Conservation (phyloP, 2,888 invertebrate genomes). For the Microctonus hyperodae region DNA sequence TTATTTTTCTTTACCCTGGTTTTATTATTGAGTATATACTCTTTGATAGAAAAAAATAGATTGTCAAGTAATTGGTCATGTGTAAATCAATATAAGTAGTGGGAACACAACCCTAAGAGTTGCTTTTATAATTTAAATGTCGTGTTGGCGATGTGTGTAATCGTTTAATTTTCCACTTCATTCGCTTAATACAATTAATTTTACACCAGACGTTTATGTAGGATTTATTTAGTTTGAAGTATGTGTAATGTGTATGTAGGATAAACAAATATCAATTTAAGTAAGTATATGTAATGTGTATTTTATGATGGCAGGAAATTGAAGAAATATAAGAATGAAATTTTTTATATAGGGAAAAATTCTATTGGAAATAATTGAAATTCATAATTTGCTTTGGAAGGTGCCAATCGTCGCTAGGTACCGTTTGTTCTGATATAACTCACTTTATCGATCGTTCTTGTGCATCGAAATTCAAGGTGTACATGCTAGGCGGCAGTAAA, state of each 20-base stretch:
- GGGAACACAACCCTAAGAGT: neutral
- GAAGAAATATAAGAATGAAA: neutral
- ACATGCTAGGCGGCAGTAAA: conserved; percentile 19
- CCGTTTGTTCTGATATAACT: conserved; percentile 27
- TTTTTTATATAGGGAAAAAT: neutral
- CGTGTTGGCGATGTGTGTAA: neutral
- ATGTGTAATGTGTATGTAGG: too few relatives aligned
- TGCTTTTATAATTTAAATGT: neutral
- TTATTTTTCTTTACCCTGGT: neutral
- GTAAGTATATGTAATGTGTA: neutral
- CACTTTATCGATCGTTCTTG: conserved; percentile 39
- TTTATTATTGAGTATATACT: neutral
- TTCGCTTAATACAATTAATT: neutral
- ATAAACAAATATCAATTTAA: too few relatives aligned
- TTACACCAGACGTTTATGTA: conserved; percentile 1
- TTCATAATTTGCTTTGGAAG: neutral
- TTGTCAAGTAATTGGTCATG: neutral
- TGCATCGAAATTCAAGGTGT: conserved; percentile 40
- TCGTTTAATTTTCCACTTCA: conserved; percentile 3
- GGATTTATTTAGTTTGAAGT: neutral
- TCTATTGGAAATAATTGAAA: neutral
- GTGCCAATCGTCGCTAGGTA: conserved; percentile 36
- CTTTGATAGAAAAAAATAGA: neutral
- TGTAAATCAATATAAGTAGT: neutral
- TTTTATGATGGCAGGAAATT: neutral